Conservation (phyloP, 2,797 vertebrate species). For the Hoplostethus atlanticus region DNA sequence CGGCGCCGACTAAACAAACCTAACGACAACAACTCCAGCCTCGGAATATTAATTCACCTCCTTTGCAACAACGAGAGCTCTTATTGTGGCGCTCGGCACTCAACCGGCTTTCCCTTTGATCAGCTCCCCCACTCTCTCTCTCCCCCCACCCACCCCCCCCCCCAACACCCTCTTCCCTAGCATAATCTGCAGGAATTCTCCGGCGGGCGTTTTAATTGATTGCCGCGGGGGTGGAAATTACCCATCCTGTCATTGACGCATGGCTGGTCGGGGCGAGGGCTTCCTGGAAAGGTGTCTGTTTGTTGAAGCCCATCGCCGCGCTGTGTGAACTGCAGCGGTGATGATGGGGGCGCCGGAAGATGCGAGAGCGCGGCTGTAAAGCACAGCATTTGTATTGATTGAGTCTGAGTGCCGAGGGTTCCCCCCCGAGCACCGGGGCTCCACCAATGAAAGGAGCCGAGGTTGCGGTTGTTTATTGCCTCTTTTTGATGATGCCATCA, state of each 20-base stretch:
- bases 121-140: slow-evolving; percentile 19
- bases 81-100: slow-evolving; percentile 39
- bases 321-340: slow-evolving; percentile 30
- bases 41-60: slow-evolving; percentile 58
- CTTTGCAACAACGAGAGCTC: slow-evolving; percentile 42
- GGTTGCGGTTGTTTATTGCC: slow-evolving; percentile 69
- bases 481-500: slow-evolving; percentile 78
- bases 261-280: slow-evolving; percentile 47
- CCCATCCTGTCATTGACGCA: slow-evolving; percentile 56
- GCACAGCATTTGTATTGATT: slow-evolving; percentile 66
- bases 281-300: slow-evolving; percentile 51
- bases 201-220: slow-evolving; percentile 71
- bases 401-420: slow-evolving; percentile 65
- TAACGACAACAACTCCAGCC: slow-evolving; percentile 41
- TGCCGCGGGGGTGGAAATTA: slow-evolving; percentile 61
- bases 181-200: slow-evolving; percentile 56
- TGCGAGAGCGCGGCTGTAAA: slow-evolving; percentile 42
- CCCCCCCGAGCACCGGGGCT: slow-evolving; percentile 47
- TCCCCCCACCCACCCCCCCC: background rate
- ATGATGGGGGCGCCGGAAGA: slow-evolving; percentile 36
- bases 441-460: slow-evolving; percentile 61
- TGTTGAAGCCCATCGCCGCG: slow-evolving; percentile 37
- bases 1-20: slow-evolving; percentile 51
- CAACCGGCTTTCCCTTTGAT: slow-evolving; percentile 61
- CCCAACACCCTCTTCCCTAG: background rate